A percentile compares a stretch with the other conserved stretches of the same genome.
Conservation (phyloP, 2,113 vertebrate genomes). For the Zosterops hypoxanthus region DNA sequence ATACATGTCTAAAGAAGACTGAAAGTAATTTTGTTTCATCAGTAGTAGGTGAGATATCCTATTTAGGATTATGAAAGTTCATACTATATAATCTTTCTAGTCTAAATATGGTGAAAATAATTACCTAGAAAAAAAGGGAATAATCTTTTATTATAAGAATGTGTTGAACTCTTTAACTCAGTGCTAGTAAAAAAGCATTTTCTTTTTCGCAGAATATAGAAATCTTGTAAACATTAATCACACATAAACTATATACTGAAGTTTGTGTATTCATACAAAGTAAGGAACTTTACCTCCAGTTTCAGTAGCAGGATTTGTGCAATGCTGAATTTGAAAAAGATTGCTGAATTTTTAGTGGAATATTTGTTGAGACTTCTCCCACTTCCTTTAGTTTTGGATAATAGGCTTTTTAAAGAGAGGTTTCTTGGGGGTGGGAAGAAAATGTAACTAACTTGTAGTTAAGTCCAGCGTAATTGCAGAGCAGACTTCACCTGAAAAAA, state of each 20-base stretch:
- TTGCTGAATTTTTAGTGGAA: not conserved
- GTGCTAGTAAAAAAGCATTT: slow-evolving; percentile 1
- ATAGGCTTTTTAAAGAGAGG: not conserved
- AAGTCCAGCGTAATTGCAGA: not conserved
- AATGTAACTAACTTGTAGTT: not conserved
- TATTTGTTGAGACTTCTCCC: not conserved
- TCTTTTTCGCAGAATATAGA: not conserved
- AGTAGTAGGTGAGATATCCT: not conserved
- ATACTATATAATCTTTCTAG: not conserved
- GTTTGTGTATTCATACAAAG: not conserved
- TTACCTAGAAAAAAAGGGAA: not conserved
- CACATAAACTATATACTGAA: not conserved
- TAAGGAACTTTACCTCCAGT: slow-evolving; percentile 13
- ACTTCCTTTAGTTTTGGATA: not conserved
- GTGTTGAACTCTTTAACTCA: not conserved
- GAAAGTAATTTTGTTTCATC: not conserved
- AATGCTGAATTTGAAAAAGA: not conserved
- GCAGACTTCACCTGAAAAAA: not conserved
- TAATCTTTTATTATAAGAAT: not conserved
- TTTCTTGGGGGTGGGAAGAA: not conserved
- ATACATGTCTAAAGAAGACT: not conserved
- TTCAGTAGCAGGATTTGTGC: not conserved
- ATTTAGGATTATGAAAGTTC: not conserved
- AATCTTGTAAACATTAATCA: slow-evolving; percentile 14
- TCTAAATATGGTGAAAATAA: not conserved